A percentile compares a stretch with the other conserved stretches of the same genome.
These are phyloP conservation scores for Leptopilina boulardi DNA, from an alignment of 1,140 invertebrate species.

Conservation along the genomic window DNA sequence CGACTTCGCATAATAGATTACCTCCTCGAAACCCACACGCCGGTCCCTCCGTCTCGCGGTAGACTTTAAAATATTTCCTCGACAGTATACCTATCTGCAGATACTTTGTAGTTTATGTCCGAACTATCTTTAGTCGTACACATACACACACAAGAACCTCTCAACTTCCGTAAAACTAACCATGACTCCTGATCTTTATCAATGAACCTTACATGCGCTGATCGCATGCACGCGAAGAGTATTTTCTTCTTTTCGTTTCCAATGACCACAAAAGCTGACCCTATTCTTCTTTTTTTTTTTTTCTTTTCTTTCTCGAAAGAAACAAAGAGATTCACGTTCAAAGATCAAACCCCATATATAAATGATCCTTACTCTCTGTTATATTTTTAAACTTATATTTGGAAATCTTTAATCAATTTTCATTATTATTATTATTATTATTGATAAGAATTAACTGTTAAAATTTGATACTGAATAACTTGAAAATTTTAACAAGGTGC, in stretches of 20 bases:
- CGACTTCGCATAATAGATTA: conserved; percentile 25
- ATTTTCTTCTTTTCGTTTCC: neutral
- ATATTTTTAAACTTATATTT: too few relatives aligned
- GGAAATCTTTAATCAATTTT: too few relatives aligned
- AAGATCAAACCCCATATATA: neutral
- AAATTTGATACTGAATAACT: too few relatives aligned
- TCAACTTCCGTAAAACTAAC: conserved; percentile 33
- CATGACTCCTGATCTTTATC: conserved; percentile 31
- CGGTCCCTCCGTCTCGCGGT: neutral
- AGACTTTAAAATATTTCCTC: conserved; percentile 24
- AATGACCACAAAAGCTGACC: conserved; percentile 21
- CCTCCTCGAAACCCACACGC: conserved; percentile 26
- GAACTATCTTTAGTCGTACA: conserved; percentile 10
- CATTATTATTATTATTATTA: too few relatives aligned
- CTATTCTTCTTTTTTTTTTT: neutral
- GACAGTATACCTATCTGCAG: conserved; percentile 6
- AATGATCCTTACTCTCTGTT: neutral
- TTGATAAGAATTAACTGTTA: too few relatives aligned
- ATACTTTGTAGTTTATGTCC: conserved; percentile 30
- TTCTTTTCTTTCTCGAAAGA: too few relatives aligned
- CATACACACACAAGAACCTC: neutral
- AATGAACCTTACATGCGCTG: neutral
- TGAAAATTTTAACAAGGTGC: too few relatives aligned
- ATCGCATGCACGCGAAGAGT: conserved; percentile 26
- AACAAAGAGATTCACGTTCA: neutral